Evolutionary conservation across 2,797 vertebrate genomes (phyloP).

Genomic region (Cheirogaleus major): DNA sequence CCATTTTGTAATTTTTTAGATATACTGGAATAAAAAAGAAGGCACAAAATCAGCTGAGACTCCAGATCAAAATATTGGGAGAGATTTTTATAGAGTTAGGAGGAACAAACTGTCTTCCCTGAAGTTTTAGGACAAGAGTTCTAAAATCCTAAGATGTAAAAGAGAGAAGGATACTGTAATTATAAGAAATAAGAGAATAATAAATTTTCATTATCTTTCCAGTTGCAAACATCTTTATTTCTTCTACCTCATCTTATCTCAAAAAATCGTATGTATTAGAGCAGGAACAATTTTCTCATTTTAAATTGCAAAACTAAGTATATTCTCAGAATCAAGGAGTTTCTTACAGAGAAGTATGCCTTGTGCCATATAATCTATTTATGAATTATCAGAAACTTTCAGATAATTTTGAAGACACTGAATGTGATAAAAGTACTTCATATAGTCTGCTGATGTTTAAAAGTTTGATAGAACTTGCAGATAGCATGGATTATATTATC

Average conservation of each 20-base stretch:
- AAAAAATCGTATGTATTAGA: not conserved
- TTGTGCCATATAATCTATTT: not conserved
- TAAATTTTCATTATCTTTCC: conserved; percentile 20
- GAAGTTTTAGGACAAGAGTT: not conserved
- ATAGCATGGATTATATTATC: not conserved
- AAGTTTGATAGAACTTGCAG: not conserved
- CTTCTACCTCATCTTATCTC: not conserved
- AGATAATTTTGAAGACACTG: not conserved
- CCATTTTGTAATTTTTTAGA: conserved; percentile 3
- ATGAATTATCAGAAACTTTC: not conserved
- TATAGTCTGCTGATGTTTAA: not conserved
- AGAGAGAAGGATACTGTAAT: not conserved
- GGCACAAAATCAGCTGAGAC: not conserved
- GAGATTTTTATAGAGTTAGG: not conserved
- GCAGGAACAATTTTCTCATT: not conserved
- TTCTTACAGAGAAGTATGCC: not conserved
- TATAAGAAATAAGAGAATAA: not conserved
- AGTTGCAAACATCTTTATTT: not conserved
- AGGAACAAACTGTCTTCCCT: not conserved
- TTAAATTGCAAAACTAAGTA: not conserved
- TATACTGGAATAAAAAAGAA: not conserved
- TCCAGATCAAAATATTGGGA: not conserved
- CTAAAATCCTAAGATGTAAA: not conserved
- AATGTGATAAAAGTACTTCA: not conserved
- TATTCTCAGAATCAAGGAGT: not conserved